These are phyloP conservation scores for Zoanthus gigantus DNA, from an alignment of 92 coral and sea anemone genomes.

Conservation along the genomic window DNA sequence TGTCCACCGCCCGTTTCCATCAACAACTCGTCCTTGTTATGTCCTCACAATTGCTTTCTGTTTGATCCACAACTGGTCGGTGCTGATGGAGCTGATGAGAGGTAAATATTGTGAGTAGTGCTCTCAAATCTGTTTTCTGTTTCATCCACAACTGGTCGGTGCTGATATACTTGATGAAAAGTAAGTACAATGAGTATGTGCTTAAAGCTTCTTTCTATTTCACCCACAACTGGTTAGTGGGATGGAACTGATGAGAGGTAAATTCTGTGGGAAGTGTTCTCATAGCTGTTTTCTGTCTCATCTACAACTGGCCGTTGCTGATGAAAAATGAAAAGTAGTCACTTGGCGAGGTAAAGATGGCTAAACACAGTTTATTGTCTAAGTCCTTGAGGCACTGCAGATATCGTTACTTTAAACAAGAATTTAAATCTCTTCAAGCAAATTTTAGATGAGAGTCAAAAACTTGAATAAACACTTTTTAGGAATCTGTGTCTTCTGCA, in stretches of 20 bases:
- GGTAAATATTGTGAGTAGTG: constrained; percentile 60
- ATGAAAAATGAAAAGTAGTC: too few species aligned
- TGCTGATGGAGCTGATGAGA: constrained; percentile 69
- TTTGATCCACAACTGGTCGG: constrained; percentile 82
- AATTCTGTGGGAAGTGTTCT: not conserved
- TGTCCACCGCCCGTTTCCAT: constrained; percentile 78
- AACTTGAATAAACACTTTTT: too few species aligned
- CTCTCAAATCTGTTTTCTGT: constrained; percentile 78
- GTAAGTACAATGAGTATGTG: constrained; percentile 54
- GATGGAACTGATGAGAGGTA: constrained; percentile 63
- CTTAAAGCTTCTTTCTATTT: constrained; percentile 77
- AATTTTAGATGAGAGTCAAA: too few species aligned
- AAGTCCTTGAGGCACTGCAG: too few species aligned
- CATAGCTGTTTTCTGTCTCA: constrained; percentile 46
- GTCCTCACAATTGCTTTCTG: constrained; percentile 82
- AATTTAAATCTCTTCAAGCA: too few species aligned
- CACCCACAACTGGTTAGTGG: constrained; percentile 77
- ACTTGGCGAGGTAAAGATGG: too few species aligned
- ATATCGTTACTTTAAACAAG: too few species aligned
- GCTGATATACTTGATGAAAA: constrained; percentile 61
- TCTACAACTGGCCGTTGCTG: constrained; percentile 72
- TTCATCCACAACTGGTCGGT: constrained; percentile 76
- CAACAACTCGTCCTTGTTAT: constrained; percentile 75
- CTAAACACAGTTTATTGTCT: too few species aligned
- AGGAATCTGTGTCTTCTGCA: too few species aligned